Base-by-base conservation (phyloP, 2,113 vertebrate species). In the Macheiramphus alcinus region DNA sequence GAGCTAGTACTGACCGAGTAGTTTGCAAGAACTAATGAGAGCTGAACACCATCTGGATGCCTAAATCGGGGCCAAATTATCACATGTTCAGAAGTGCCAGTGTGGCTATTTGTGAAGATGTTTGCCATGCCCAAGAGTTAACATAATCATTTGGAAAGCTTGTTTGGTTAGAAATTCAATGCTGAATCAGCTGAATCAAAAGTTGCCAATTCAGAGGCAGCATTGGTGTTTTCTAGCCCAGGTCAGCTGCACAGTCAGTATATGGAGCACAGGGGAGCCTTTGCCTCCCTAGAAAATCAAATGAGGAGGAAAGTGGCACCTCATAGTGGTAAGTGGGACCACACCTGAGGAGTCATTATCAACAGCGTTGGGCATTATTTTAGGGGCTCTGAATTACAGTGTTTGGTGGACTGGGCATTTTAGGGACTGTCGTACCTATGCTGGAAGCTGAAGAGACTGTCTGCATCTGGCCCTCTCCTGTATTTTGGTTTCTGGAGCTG, bases 251-350 rank as follows among this genome's bases (percentile, higher is more conserved):
- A n/a, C 14, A 47, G 23, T 14, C 31, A 17, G 29, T 8, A 3
- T 16, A 10, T 6, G 27, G 61, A n/a, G 52, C n/a, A 9, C 0
- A 0, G 32, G 17, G 4, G 9, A 45, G 7, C 9, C 13, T 68
- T 59, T 72, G 20, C 32, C 31, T 82, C 19, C 42, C 18, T 13
- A 4, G 3, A 43, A 76, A 73, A 72, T 32, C 36, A 76, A 10
- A 43, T 8, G 7, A 86, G 12, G 12, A 11, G 3, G 22, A 31
- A 43, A 71, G 38, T 19, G 38, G 12, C 15, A 58, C 23, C 11
- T 59, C 3, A 0, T 29, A 14, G 4, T 71, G 32, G 4, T 52
- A 56, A 36, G 18, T 29, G 43, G 14, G 15, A 40, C 16, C 67
- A 50, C 19, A 22, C 7, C 23, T 56, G 31, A 47, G 34, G 40